These are phyloP conservation scores for Pseudorectes ferrugineus DNA, from an alignment of 2,113 vertebrate species.

Conservation along the genomic window DNA sequence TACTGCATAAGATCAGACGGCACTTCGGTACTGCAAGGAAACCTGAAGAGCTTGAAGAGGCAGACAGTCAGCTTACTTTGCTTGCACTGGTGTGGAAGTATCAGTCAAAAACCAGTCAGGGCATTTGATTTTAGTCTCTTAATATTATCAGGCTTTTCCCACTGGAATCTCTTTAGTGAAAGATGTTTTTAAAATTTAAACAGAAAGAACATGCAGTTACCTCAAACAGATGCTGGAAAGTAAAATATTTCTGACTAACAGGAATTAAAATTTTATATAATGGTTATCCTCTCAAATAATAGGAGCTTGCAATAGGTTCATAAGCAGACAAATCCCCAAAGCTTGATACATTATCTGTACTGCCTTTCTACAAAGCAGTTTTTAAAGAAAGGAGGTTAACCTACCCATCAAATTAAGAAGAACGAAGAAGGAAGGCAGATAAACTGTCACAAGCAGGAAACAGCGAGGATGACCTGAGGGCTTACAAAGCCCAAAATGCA, in stretches of 20 bases:
- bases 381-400: neutral
- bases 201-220: neutral
- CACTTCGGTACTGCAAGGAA: neutral
- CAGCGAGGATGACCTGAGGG: neutral
- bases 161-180: neutral
- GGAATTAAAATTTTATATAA: neutral
- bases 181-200: neutral
- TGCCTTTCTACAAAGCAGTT: neutral
- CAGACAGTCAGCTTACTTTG: neutral
- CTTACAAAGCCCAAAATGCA: neutral
- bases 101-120: neutral
- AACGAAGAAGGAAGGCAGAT: neutral
- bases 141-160: neutral
- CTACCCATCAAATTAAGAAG: neutral
- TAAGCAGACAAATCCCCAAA: neutral
- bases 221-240: neutral
- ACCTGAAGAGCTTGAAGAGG: neutral
- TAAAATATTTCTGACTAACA: neutral
- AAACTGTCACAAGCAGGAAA: neutral
- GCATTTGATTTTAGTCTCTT: neutral
- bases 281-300: neutral
- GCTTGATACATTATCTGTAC: fast-evolving
- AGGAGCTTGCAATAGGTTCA: neutral
- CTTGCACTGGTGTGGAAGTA: neutral
- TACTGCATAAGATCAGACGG: neutral